These are phyloP conservation scores for Hypena proboscidalis DNA, from an alignment of 2,888 invertebrate genomes.

Conservation along the genomic window DNA sequence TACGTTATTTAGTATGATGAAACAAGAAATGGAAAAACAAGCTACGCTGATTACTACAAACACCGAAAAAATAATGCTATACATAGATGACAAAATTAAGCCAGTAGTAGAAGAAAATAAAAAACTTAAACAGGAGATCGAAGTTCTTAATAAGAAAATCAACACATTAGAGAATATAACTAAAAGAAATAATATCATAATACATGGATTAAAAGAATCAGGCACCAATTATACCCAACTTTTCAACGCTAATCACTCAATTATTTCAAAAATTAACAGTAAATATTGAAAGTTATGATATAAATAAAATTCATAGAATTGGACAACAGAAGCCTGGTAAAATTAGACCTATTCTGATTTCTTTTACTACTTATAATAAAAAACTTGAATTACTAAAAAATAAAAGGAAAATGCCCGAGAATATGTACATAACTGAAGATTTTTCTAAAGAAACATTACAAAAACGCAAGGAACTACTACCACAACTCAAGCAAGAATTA, in stretches of 20 bases:
- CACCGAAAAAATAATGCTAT: constrained; percentile 3
- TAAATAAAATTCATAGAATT: constrained; percentile 17
- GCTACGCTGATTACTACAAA: constrained; percentile 7
- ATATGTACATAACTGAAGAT: constrained; percentile 21
- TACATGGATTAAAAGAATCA: constrained; percentile 24
- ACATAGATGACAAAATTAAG: constrained; percentile 16
- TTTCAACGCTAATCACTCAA: constrained; percentile 7
- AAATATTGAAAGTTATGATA: constrained; percentile 8
- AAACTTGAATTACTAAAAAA: constrained; percentile 22
- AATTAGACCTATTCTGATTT: constrained; percentile 19
- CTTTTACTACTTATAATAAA: constrained; percentile 10
- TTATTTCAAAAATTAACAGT: constrained; percentile 4
- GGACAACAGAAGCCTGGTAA: constrained; percentile 13
- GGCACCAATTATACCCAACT: constrained; percentile 10
- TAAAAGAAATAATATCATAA: constrained; percentile 20
- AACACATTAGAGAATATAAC: constrained; percentile 12
- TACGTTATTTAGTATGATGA: constrained; percentile 12
- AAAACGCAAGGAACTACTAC: constrained; percentile 14
- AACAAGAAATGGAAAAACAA: constrained; percentile 9
- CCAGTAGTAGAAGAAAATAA: constrained; percentile 18
- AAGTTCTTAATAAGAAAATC: constrained; percentile 15
- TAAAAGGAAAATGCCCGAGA: constrained; percentile 14
- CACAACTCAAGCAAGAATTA: constrained; percentile 13
- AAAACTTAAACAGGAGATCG: constrained; percentile 11
- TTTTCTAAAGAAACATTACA: constrained; percentile 22